A percentile compares a stretch with the other conserved stretches of the same genome.
Evolutionary conservation across 2,888 invertebrate genomes (phyloP).

Genomic region (Ormyrus pomaceus): DNA sequence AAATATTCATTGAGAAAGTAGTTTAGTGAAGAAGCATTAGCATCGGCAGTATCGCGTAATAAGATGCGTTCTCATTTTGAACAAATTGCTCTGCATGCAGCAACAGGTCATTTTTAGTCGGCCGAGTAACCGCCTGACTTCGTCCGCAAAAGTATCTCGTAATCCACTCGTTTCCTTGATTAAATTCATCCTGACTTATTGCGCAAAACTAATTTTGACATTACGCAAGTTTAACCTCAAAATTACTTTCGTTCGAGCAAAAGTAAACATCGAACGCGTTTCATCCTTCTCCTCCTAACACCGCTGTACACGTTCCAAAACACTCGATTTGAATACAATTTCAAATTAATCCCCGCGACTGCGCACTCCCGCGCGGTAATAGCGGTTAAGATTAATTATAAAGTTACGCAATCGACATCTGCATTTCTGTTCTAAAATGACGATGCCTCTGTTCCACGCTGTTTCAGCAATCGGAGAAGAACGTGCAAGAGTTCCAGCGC

Average conservation of each 20-base stretch:
- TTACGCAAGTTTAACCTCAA: conserved; percentile 43
- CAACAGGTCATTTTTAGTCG: not conserved
- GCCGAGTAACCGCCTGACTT: conserved; percentile 10
- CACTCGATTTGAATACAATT: not conserved
- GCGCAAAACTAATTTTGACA: conserved; percentile 44
- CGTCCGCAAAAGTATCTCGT: conserved; percentile 15
- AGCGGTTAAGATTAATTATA: no score
- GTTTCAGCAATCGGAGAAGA: conserved; percentile 70
- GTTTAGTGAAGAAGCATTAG: conserved; percentile 10
- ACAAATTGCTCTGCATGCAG: conserved; percentile 20
- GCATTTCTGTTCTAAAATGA: no score
- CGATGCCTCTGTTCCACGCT: no score
- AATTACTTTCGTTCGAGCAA: conserved; percentile 28
- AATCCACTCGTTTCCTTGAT: conserved; percentile 44
- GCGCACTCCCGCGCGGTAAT: no score
- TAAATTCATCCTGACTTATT: conserved; percentile 39
- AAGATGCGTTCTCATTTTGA: conserved; percentile 37
- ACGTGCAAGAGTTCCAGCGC: conserved; percentile 67
- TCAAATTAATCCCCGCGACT: not conserved
- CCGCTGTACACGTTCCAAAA: no score
- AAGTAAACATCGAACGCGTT: conserved; percentile 7
- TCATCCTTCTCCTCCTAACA: not conserved
- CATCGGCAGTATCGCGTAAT: not conserved
- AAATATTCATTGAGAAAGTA: not conserved
- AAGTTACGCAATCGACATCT: no score